These are phyloP conservation scores for Catamblyrhynchus diadema DNA, from an alignment of 2,797 vertebrate genomes.

Conservation along the genomic window DNA sequence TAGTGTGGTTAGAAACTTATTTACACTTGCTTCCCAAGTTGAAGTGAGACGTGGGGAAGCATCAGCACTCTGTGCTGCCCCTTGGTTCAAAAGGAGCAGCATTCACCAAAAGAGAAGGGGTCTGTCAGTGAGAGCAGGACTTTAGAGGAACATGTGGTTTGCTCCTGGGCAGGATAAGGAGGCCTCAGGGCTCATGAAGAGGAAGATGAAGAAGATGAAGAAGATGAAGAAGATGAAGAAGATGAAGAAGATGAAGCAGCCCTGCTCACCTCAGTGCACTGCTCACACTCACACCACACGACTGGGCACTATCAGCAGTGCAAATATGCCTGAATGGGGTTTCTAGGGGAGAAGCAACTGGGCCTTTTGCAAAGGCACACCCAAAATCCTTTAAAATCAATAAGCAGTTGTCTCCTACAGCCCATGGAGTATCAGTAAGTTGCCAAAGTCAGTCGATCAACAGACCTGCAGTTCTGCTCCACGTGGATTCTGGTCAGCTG, in stretches of 20 bases:
- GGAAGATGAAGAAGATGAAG: background rate
- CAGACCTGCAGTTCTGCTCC: background rate
- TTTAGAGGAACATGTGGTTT: background rate
- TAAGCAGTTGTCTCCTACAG: background rate
- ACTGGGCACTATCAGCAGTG: background rate
- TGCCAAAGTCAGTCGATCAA: background rate
- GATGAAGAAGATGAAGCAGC: background rate
- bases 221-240: background rate
- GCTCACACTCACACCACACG: background rate
- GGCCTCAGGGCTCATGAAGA: background rate
- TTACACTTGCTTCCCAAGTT: background rate
- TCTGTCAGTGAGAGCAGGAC: background rate
- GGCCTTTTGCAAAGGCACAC: background rate
- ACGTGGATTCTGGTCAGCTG: background rate
- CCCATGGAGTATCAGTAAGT: background rate
- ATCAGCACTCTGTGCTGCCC: background rate
- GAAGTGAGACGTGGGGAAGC: background rate
- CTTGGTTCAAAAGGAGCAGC: background rate
- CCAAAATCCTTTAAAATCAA: background rate
- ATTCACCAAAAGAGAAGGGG: fast-evolving
- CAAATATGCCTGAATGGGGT: background rate
- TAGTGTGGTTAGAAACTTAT: background rate
- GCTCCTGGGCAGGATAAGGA: background rate
- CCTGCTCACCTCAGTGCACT: background rate
- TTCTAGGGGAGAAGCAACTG: background rate